A percentile compares a stretch with the other conserved stretches of the same genome.
Conservation (phyloP, 2,113 vertebrate species). For the Triplophysa siluroides region DNA sequence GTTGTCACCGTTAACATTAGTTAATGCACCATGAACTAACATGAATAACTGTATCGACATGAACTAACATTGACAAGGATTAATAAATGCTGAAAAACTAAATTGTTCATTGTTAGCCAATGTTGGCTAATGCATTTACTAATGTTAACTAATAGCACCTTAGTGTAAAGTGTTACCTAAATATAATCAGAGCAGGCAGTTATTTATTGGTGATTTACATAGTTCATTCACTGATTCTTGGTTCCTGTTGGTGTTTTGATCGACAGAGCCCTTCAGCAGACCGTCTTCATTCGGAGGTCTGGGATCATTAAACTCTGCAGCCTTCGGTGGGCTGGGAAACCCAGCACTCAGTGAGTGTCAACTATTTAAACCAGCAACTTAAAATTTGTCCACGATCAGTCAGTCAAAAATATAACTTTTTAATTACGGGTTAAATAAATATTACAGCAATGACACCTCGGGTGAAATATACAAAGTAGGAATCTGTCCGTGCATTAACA, state of each 20-base stretch:
- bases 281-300: slow-evolving; percentile 89
- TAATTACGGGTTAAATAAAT: not conserved
- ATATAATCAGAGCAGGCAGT: too few species aligned
- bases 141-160: too few species aligned
- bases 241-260: not conserved
- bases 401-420: not conserved
- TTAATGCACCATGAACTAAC: too few species aligned
- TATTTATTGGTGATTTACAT: not conserved
- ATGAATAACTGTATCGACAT: too few species aligned
- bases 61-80: too few species aligned
- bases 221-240: not conserved
- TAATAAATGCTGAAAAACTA: too few species aligned
- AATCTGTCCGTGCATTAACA: not conserved
- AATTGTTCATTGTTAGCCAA: too few species aligned
- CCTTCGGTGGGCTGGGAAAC: slow-evolving; percentile 96
- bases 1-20: too few species aligned
- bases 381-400: too few species aligned
- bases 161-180: too few species aligned
- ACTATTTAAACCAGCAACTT: not conserved
- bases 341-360: slow-evolving; percentile 93
- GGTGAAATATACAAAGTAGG: not conserved
- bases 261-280: slow-evolving; percentile 88
- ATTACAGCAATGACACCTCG: not conserved
- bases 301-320: slow-evolving; percentile 88
- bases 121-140: too few species aligned